Evolutionary conservation across 2,113 vertebrate species (phyloP).

Genomic region (Crotalus tigris): DNA sequence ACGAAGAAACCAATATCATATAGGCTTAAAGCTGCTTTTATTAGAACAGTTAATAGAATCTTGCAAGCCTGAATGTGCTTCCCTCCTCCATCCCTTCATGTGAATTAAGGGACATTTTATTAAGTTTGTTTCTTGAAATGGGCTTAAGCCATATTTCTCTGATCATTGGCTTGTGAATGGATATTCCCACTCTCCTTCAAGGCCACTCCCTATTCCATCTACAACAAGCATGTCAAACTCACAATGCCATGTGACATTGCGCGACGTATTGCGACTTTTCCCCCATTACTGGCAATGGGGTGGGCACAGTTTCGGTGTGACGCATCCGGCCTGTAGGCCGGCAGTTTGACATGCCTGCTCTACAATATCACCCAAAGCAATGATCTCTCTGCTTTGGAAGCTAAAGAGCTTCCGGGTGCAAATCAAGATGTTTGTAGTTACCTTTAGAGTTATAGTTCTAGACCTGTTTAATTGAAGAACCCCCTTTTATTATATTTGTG

Average conservation of each 20-base stretch:
- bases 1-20: not conserved
- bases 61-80: not conserved
- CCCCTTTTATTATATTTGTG: too few relatives aligned
- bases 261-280: too few relatives aligned
- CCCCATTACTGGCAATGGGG: too few relatives aligned
- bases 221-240: not conserved
- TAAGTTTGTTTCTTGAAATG: not conserved
- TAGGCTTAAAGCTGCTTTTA: not conserved
- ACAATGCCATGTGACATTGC: too few relatives aligned
- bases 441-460: not conserved
- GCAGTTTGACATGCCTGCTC: not conserved
- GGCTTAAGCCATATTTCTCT: not conserved
- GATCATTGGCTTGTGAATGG: not conserved
- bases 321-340: too few relatives aligned
- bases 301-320: too few relatives aligned
- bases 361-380: not conserved
- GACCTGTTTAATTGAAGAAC: not conserved
- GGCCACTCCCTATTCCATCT: not conserved
- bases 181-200: not conserved
- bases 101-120: not conserved
- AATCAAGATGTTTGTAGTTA: not conserved
- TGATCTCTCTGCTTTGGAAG: not conserved
- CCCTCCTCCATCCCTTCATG: not conserved
- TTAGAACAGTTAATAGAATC: not conserved
- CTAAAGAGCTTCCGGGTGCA: not conserved